phyloP scores from a whole-genome alignment of 2,113 vertebrate genomes.

The Labrus mixtus region DNA sequence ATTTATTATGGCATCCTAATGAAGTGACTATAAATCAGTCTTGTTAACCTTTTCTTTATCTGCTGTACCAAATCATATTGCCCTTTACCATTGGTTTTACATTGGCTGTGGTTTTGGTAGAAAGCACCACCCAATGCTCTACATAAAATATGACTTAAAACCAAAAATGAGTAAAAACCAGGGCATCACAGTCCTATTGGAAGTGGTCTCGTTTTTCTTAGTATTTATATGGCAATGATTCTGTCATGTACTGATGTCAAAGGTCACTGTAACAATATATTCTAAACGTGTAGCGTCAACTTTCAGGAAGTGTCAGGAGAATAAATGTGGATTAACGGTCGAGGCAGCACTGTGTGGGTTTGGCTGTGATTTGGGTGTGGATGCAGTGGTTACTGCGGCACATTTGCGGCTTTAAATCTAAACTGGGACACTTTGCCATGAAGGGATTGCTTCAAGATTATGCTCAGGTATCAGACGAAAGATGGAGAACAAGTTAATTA shows the following conservation, averaged over 20 bases:
- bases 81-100: too few relatives aligned
- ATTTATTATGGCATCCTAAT: neutral
- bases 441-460: conserved; percentile 23
- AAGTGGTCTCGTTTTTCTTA: too few relatives aligned
- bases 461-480: conserved; percentile 4
- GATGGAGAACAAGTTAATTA: conserved; percentile 42
- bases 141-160: too few relatives aligned
- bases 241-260: too few relatives aligned
- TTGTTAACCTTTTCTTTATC: neutral
- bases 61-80: too few relatives aligned
- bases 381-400: conserved; percentile 4
- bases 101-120: too few relatives aligned
- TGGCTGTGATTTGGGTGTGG: conserved; percentile 18
- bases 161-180: too few relatives aligned
- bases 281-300: neutral
- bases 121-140: too few relatives aligned
- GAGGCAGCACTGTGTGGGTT: conserved; percentile 1
- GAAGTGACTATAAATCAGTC: neutral
- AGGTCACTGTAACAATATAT: too few relatives aligned
- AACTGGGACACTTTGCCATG: conserved; percentile 36
- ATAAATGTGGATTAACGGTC: neutral
- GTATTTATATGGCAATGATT: too few relatives aligned
- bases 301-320: too few relatives aligned
- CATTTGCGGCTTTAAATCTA: conserved; percentile 14
- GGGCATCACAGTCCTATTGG: too few relatives aligned